Base-by-base conservation (phyloP, 2,888 invertebrate genomes). In the Reticulitermes lucifugus region DNA sequence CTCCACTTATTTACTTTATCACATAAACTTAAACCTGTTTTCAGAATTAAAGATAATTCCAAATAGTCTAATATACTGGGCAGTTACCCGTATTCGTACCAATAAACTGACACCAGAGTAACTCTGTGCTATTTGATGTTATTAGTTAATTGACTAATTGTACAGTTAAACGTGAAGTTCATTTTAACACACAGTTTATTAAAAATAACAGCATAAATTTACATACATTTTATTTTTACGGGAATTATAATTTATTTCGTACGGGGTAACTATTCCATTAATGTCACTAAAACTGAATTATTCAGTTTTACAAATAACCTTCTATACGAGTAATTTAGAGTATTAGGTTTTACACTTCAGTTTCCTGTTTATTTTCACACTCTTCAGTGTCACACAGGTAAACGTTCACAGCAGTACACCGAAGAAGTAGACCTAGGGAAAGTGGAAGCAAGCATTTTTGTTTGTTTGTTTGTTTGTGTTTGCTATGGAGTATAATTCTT, bases 151-250 rank as follows among this genome's bases (percentile, higher is more conserved):
- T 55, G 55, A 65, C n/a, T 9, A 73, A 18, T 73, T 41, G 21
- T 73, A 71, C 71, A 73, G 4, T 55, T 55, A 14, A 12, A 55
- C 18, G 55, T 2, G 14, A 5, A 18, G 55, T 73, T 73, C 18
- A n/a, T 77, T 77, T 77, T 77, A 77, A 43, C 75, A 46, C 77
- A 77, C 77, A 46, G 21, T 77, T 77, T 77, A 77, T 77, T 77
- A 77, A 77, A 75, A 77, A 77, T 77, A 77, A 77, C 77, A 77
- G 51, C 77, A 22, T 77, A 51, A 51, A 77, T 77, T 46, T 77
- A 77, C 77, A 77, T 46, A 41, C 51, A 77, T 35, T 18, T 77
- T 0, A 77, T 77, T 46, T 77, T 22, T 77, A 77, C n/a, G 46
- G 9, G 77, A n/a, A 5, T 4, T 35, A 18, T 35, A 71, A 35